Percentiles rank a stretch among this genome's conserved stretches.
Conservation (phyloP, 2,888 invertebrate species). For the Ophion ventricosus region DNA sequence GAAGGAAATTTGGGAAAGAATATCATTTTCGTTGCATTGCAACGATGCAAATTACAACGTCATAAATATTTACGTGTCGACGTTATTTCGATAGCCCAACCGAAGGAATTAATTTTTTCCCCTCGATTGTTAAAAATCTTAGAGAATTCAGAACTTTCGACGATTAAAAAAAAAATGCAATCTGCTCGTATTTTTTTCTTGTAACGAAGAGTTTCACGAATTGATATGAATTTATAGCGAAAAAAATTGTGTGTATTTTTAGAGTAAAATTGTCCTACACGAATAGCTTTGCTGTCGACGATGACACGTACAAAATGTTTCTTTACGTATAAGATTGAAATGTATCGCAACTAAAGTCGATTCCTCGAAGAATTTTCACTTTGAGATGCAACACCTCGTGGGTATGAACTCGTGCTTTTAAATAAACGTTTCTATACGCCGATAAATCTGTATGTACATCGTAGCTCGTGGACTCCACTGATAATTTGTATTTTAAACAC, state of each 20-base stretch:
- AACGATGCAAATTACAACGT: too few species aligned
- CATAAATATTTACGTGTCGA: neutral
- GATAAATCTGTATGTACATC: slow-evolving; percentile 57
- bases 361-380: slow-evolving; percentile 32
- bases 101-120: too few species aligned
- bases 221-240: neutral
- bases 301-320: neutral
- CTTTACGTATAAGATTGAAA: slow-evolving; percentile 7
- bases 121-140: too few species aligned
- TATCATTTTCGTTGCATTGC: too few species aligned
- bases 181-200: neutral
- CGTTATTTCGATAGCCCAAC: neutral
- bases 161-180: too few species aligned
- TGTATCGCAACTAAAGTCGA: slow-evolving; percentile 7
- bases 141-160: too few species aligned
- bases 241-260: neutral
- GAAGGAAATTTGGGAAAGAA: too few species aligned
- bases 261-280: neutral
- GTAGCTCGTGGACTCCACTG: slow-evolving; percentile 13
- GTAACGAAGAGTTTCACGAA: neutral
- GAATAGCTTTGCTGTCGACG: neutral
- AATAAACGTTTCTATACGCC: slow-evolving; percentile 40
- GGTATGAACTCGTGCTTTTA: slow-evolving; percentile 25
- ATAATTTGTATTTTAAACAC: slow-evolving; percentile 54
- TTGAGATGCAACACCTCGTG: slow-evolving; percentile 31